phyloP scores from a whole-genome alignment of 2,113 vertebrate species.

The Gnathonemus echidnorhynchus region DNA sequence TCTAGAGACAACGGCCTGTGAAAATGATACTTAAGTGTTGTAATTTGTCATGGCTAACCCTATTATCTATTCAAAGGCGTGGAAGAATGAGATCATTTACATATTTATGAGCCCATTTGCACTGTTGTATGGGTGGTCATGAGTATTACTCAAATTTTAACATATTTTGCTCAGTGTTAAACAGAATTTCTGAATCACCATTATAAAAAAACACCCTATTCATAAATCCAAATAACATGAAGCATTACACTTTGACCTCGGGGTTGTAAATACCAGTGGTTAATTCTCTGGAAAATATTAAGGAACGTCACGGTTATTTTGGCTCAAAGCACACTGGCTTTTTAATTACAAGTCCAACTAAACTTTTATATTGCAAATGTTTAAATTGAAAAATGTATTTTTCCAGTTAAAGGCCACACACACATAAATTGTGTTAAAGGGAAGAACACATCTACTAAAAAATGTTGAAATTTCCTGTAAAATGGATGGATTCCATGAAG shows the following conservation, averaged over 20 bases:
- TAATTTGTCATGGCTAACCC: slow-evolving; percentile 33
- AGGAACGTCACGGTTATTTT: not conserved
- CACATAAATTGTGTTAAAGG: not conserved
- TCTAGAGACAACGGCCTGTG: slow-evolving; percentile 28
- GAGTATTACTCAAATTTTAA: slow-evolving; percentile 10
- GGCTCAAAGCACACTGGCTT: not conserved
- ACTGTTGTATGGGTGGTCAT: slow-evolving; percentile 7
- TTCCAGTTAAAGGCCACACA: not conserved
- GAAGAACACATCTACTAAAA: not conserved
- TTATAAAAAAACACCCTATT: not conserved
- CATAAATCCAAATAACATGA: slow-evolving; percentile 2
- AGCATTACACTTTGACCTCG: not conserved
- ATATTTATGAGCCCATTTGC: slow-evolving; percentile 24
- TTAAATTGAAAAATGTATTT: slow-evolving; percentile 1
- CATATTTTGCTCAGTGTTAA: slow-evolving; percentile 5
- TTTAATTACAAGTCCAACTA: not conserved
- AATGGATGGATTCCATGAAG: not conserved
- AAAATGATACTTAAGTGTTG: slow-evolving; percentile 25
- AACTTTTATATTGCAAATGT: not conserved
- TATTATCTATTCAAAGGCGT: slow-evolving; percentile 24
- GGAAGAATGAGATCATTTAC: slow-evolving; percentile 29
- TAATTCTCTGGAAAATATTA: not conserved
- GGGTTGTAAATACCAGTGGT: not conserved
- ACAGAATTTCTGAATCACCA: not conserved
- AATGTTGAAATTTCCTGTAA: not conserved